Base-by-base conservation (phyloP, 2,888 invertebrate species). In the Mythimna albipuncta region DNA sequence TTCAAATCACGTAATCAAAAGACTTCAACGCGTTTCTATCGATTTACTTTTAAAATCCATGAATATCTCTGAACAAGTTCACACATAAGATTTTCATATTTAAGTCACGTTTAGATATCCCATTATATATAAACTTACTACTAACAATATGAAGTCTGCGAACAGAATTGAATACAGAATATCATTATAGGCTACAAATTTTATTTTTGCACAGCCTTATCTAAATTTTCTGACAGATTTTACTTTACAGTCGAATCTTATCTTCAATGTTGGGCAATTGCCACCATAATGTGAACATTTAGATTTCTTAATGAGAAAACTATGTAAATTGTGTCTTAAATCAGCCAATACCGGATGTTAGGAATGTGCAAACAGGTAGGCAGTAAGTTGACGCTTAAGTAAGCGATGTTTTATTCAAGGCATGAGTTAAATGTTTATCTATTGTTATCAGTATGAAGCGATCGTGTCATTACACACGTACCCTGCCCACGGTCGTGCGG, bases 401-500 rank as follows among this genome's bases (percentile, higher is more conserved):
- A 85, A 83, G 79, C 81, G 85, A 89, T 89, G 88, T 89, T 89
- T 89, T 92, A 93, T 94, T 93, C 93, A 85, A 90, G 89, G 86
- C 91, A 88, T 91, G 92, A 84, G 87, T 88, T 87, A 90, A 88
- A 88, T 87, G 89, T 92, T 93, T 92, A 94, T 94, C 93, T 94
- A 91, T 92, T 93, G 92, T 94, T 94, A 94, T 95, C 94, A 90
- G 86, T 85, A 87, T 85, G 88, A 87, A 89, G 89, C 87, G 89
- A 94, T 95, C 94, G 92, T 90, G 94, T 94, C 93, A 93, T 93
- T 93, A 92, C 93, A 94, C 93, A 94, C 93, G 93, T 94, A 92
- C 64, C 50, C 92, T 89, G 89, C 93, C 93, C 92, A 94, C 94
- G 89, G 92, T 85, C 90, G 90, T 89, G 88, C 87, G 88, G 90